Evolutionary conservation across 2,113 vertebrate species (phyloP).

Genomic region (Lipophrys pholis): DNA sequence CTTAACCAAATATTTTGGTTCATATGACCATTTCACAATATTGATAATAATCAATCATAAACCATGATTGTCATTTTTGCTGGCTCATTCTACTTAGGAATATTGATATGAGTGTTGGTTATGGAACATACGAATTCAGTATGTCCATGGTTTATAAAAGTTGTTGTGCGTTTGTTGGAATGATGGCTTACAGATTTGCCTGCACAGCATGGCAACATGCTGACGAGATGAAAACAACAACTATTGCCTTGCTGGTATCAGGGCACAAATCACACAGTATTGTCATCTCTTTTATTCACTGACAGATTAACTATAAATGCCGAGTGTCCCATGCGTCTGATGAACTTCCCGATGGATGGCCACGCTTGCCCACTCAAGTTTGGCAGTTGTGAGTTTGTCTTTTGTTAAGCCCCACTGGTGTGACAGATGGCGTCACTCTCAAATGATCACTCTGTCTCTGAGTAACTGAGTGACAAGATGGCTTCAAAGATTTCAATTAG

Average conservation of each 20-base stretch:
- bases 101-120: too few species aligned
- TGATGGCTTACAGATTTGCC: too few species aligned
- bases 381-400: constrained; percentile 85
- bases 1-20: too few species aligned
- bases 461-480: constrained; percentile 43
- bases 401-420: constrained; percentile 28
- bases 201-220: not conserved
- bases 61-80: too few species aligned
- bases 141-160: too few species aligned
- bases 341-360: constrained; percentile 89
- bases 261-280: constrained; percentile 39
- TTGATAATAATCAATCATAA: too few species aligned
- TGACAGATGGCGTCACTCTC: constrained; percentile 62
- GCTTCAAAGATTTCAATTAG: constrained; percentile 35
- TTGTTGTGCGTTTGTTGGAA: too few species aligned
- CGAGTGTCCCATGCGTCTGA: constrained; percentile 87
- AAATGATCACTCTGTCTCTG: constrained; percentile 40
- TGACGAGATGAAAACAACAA: constrained; percentile 13
- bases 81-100: too few species aligned
- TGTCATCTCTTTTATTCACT: constrained; percentile 46
- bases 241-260: constrained; percentile 16
- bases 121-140: too few species aligned
- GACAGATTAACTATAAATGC: constrained; percentile 88
- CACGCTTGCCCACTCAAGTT: constrained; percentile 88
- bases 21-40: too few species aligned